A percentile compares a stretch with the other conserved stretches of the same genome.
Evolutionary conservation across 2,113 vertebrate genomes (phyloP).

Genomic region (Mohoua ochrocephala): DNA sequence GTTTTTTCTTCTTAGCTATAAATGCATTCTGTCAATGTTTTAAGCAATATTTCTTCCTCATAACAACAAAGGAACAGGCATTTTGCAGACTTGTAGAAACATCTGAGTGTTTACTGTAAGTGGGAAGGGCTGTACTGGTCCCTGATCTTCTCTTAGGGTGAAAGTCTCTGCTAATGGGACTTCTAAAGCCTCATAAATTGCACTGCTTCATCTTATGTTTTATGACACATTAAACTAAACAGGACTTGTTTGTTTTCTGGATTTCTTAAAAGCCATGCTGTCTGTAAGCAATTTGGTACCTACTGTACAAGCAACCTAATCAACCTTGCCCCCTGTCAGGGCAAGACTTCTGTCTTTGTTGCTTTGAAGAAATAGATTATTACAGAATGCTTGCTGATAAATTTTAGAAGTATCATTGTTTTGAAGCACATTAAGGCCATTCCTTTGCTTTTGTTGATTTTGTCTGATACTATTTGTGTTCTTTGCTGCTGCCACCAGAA

Average conservation of each 20-base stretch:
- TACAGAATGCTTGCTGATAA: not conserved
- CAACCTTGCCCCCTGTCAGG: rapidly evolving
- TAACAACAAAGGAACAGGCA: not conserved
- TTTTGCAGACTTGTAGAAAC: not conserved
- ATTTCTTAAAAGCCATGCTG: not conserved
- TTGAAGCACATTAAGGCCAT: not conserved
- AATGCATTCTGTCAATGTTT: not conserved
- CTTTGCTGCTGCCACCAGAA: not conserved
- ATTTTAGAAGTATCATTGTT: not conserved
- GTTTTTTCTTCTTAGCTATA: not conserved
- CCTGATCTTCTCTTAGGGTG: not conserved
- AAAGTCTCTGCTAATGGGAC: not conserved
- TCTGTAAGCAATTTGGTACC: not conserved
- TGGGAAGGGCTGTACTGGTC: not conserved
- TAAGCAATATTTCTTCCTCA: not conserved
- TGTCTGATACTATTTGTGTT: not conserved
- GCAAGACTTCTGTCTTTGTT: not conserved
- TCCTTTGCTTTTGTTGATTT: not conserved
- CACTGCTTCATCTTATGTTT: not conserved
- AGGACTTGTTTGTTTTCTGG: not conserved
- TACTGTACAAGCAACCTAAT: not conserved
- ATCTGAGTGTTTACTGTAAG: not conserved
- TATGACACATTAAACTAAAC: not conserved
- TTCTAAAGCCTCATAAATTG: not conserved
- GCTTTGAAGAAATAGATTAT: not conserved